phyloP scores from a whole-genome alignment of 2,113 vertebrate genomes.

The Podarcis muralis region DNA sequence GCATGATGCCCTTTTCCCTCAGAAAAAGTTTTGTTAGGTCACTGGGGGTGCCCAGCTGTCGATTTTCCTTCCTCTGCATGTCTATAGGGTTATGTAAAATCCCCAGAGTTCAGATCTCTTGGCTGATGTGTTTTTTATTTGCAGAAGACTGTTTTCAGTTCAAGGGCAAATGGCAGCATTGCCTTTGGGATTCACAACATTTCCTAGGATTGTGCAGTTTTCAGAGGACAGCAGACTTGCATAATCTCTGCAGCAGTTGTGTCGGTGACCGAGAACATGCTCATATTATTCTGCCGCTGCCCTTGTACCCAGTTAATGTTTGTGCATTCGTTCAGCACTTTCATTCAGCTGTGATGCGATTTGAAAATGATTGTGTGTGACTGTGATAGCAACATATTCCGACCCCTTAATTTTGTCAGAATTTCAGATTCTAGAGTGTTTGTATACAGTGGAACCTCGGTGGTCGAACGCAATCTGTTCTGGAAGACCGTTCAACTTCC shows the following conservation, averaged over 20 bases:
- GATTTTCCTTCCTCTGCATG: neutral
- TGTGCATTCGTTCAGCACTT: neutral
- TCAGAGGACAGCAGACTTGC: neutral
- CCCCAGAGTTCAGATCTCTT: neutral
- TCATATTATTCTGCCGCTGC: neutral
- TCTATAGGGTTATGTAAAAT: rapidly evolving
- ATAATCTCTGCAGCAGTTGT: conserved; percentile 18
- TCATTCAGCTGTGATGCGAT: neutral
- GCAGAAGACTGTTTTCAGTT: neutral
- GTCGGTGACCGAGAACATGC: neutral
- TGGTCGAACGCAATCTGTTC: no score
- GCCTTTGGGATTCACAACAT: conserved; percentile 7
- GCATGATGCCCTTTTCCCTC: no score
- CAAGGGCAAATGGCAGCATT: neutral
- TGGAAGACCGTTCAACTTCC: no score
- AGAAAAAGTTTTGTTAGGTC: no score
- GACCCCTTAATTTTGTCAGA: neutral
- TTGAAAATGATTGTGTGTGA: neutral
- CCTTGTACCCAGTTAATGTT: neutral
- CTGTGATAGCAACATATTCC: neutral
- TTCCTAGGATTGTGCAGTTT: neutral
- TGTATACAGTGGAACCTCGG: no score
- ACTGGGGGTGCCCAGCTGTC: neutral
- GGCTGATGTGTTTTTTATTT: neutral
- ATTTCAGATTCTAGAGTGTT: neutral